Conservation (phyloP, 2,888 invertebrate genomes). For the Cephus spinipes region DNA sequence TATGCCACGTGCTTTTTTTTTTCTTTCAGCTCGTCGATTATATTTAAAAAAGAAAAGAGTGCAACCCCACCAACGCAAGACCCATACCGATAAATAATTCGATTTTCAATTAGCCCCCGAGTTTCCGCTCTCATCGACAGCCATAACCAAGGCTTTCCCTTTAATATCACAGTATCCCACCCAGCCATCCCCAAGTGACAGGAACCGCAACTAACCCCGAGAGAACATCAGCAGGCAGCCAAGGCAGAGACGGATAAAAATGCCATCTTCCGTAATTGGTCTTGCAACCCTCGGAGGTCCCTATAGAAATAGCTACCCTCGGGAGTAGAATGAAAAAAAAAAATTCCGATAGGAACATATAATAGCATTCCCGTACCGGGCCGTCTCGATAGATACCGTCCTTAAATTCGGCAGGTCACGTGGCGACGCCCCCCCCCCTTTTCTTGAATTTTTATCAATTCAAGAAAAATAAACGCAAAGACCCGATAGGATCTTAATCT, state of each 20-base stretch:
- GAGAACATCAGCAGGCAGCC: not conserved
- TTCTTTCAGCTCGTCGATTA: not conserved
- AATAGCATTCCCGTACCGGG: not conserved
- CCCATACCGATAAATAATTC: constrained; percentile 42
- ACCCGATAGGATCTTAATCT: not conserved
- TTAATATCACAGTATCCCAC: not conserved
- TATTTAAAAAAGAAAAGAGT: not conserved
- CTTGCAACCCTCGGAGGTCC: not conserved
- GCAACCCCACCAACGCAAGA: not conserved
- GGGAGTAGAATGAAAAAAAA: not conserved
- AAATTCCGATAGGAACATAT: not conserved
- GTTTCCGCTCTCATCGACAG: not conserved
- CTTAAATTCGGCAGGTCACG: not conserved
- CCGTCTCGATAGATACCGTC: not conserved
- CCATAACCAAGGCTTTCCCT: not conserved
- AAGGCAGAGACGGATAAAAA: not conserved
- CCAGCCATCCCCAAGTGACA: not conserved
- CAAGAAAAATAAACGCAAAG: not conserved
- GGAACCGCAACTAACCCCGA: not conserved
- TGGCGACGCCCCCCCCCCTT: not conserved
- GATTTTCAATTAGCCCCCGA: constrained; percentile 43
- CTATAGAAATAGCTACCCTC: not conserved
- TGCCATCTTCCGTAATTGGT: constrained; percentile 3
- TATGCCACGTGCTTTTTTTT: not conserved
- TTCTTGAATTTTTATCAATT: not conserved